These are phyloP conservation scores for Sitobion miscanthi DNA, from an alignment of 1,140 invertebrate genomes.

Conservation along the genomic window DNA sequence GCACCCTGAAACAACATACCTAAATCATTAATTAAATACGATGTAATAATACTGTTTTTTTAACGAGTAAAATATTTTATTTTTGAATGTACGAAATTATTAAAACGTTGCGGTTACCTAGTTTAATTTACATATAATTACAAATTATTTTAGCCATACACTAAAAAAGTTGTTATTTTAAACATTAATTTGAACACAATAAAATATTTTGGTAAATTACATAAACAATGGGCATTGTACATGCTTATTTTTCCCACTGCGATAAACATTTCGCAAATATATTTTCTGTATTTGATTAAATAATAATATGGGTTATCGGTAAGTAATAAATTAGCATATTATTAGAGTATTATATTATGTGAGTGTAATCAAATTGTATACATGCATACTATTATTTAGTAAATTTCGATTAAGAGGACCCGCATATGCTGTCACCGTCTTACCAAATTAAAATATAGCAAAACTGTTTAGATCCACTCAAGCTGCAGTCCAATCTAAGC, in stretches of 20 bases:
- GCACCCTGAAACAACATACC: not conserved
- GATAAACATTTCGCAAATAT: not conserved
- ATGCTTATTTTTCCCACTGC: not conserved
- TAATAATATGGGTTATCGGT: not conserved
- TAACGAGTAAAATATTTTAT: not conserved
- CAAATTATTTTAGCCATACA: not conserved
- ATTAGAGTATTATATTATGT: not conserved
- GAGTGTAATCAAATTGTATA: too few species aligned
- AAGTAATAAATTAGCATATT: not conserved
- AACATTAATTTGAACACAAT: not conserved
- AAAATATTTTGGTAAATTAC: not conserved
- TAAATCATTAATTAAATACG: not conserved
- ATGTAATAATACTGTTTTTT: not conserved
- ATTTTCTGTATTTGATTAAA: not conserved
- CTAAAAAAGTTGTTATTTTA: not conserved
- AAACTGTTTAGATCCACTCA: too few species aligned
- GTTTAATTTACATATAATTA: not conserved
- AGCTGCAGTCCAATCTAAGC: too few species aligned
- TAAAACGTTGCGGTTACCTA: not conserved
- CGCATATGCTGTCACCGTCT: too few species aligned
- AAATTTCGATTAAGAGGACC: not conserved
- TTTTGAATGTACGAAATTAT: not conserved
- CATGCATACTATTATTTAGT: not conserved
- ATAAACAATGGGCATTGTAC: not conserved
- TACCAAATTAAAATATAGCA: too few species aligned